Conservation (phyloP, 35 echinoderm and acorn worm genomes). For the Amphiura filiformis region DNA sequence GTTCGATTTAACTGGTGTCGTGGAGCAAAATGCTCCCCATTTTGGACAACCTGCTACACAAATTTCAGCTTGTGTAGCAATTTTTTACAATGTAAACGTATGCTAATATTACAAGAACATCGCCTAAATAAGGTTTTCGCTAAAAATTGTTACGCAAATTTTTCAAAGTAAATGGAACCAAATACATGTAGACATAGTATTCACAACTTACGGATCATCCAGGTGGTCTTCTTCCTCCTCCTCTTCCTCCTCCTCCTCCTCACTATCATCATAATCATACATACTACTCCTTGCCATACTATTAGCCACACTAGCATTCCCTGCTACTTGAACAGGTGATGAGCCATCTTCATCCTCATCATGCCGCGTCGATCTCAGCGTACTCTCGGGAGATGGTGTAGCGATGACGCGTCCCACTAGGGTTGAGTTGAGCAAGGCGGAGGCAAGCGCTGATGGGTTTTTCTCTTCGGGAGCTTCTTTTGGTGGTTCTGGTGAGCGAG, state of each 20-base stretch:
- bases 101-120: too few species aligned
- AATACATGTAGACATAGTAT: too few species aligned
- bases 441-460: slow-evolving; percentile 64
- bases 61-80: too few species aligned
- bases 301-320: slow-evolving; percentile 45
- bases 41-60: too few species aligned
- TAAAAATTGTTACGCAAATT: too few species aligned
- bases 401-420: slow-evolving; percentile 75
- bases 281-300: slow-evolving; percentile 87
- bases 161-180: too few species aligned
- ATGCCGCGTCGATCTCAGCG: slow-evolving; percentile 32
- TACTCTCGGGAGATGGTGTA: slow-evolving; percentile 51
- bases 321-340: slow-evolving; percentile 23
- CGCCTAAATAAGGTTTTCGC: too few species aligned
- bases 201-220: too few species aligned
- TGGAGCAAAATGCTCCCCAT: too few species aligned
- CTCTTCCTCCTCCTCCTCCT: slow-evolving; percentile 66
- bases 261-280: slow-evolving; percentile 88
- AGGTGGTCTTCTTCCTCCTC: slow-evolving; percentile 54
- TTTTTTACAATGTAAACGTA: too few species aligned
- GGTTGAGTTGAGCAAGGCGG: slow-evolving; percentile 75
- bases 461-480: slow-evolving; percentile 23
- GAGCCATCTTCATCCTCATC: not conserved
- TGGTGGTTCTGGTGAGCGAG: slow-evolving; percentile 87
- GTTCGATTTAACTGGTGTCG: too few species aligned